Base-by-base conservation (phyloP, 2,113 vertebrate species). In the Corynorhinus townsendii region DNA sequence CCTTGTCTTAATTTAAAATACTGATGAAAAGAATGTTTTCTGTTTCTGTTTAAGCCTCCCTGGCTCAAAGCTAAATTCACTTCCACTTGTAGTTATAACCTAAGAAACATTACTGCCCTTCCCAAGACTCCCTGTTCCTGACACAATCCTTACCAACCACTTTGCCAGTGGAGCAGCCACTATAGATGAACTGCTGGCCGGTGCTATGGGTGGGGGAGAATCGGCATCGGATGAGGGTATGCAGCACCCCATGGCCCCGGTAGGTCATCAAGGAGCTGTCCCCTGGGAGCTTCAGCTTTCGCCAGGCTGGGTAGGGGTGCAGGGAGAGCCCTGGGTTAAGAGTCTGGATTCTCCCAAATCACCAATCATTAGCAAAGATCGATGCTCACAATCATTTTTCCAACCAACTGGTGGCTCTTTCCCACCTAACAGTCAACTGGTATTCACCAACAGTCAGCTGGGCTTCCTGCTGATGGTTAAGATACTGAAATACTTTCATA, bases 241-340 rank as follows among this genome's bases (percentile, higher is more conserved):
- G 99, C 43, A 99, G 98, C 38, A 99, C 99, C 4, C 99, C 99
- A 2, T 99, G 99, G 75, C 99, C 99, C 5, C 99, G 98, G 97
- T 99, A 99, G 1, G 99, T 99, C 99, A 99, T 99, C 96, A 99
- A 98, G 1, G 99, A 99, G 38, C 99, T 99, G 98, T 99, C 98
- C 93, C 99, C 99, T 0, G 98, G 98, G 90, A 99, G 98, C 94
- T 99, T 99, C 96, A 99, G 98, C 92, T 98, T 99, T 97, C 98
- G 99, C 96, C 99, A 97, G 83, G 99, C 99, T 99, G 97, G 38
- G 62, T 11, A 54, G 80, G 30, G 52, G 83, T 15, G 45, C 20
- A 86, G 3, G 10, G 26, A 43, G 7, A 93, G 54, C 71, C 45
- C 17, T 15, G 52, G 33, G 72, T 89, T 72, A 92, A 79, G 77